Conservation (phyloP, 2,797 vertebrate genomes). For the Sebastolobus altivelis region DNA sequence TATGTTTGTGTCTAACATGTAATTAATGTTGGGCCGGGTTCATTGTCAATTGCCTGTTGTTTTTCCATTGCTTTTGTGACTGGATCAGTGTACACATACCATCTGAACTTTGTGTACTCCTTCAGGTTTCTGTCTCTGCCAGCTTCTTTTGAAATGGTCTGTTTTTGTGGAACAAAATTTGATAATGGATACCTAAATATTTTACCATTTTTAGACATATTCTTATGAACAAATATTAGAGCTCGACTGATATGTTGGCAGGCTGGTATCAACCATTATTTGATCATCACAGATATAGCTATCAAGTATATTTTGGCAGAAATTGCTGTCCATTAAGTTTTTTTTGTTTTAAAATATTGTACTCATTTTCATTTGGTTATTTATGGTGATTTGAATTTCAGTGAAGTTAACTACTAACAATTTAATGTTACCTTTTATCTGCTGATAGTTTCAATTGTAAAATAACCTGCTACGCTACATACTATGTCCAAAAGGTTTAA, state of each 20-base stretch:
- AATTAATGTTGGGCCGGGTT: conserved; percentile 70
- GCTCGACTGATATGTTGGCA: not conserved
- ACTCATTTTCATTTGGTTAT: not conserved
- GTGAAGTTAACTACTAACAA: not conserved
- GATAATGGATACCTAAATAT: not conserved
- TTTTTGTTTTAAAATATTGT: not conserved
- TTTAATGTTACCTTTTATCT: not conserved
- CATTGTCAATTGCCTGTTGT: conserved; percentile 63
- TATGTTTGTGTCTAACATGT: conserved; percentile 74
- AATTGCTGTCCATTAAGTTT: not conserved
- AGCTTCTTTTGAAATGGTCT: conserved; percentile 16
- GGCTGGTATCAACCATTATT: not conserved
- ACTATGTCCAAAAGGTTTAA: not conserved
- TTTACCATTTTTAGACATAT: conserved; percentile 14
- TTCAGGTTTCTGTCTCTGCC: conserved; percentile 36
- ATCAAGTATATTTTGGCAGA: not conserved
- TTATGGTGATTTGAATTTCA: not conserved
- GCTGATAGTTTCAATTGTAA: not conserved
- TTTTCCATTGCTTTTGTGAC: conserved; percentile 74
- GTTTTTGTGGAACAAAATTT: conserved; percentile 1
- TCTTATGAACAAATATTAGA: not conserved
- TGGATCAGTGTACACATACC: conserved; percentile 64
- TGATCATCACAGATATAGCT: not conserved
- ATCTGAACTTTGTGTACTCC: conserved; percentile 40
- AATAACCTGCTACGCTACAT: not conserved